A percentile compares a stretch with the other conserved stretches of the same genome.
These are phyloP conservation scores for Phrynocephalus vlangalii DNA, from an alignment of 2,797 vertebrate species.

Conservation along the genomic window DNA sequence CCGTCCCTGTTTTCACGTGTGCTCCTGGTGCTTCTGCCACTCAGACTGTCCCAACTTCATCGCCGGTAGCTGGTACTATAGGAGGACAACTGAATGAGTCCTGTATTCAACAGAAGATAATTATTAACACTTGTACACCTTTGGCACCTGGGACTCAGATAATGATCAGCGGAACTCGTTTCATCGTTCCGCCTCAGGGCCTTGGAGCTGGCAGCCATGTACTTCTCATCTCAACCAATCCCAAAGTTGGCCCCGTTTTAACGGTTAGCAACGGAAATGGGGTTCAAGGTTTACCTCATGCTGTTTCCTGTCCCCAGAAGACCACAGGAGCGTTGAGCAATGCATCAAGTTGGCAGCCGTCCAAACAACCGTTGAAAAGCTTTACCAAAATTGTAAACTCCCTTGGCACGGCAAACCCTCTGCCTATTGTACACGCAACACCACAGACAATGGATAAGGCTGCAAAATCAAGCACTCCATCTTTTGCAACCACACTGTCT, in stretches of 20 bases:
- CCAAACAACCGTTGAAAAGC: conserved; percentile 74
- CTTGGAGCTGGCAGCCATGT: conserved; percentile 93
- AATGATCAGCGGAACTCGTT: conserved; percentile 89
- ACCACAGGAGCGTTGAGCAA: conserved; percentile 65
- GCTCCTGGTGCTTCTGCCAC: conserved; percentile 46
- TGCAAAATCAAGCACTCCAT: conserved; percentile 71
- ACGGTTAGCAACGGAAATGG: conserved; percentile 69
- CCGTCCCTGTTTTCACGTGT: conserved; percentile 56
- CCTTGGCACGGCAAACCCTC: conserved; percentile 68
- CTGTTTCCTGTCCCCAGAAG: conserved; percentile 73
- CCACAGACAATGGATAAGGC: conserved; percentile 79
- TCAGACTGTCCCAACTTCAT: conserved; percentile 64
- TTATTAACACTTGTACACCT: conserved; percentile 91
- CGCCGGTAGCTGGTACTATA: conserved; percentile 63
- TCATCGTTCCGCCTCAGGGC: conserved; percentile 94
- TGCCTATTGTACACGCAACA: conserved; percentile 69
- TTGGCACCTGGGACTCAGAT: conserved; percentile 95
- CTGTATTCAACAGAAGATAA: conserved; percentile 89
- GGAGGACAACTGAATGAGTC: conserved; percentile 73
- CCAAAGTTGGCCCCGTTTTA: conserved; percentile 74
- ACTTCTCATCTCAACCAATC: conserved; percentile 87
- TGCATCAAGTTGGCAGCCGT: conserved; percentile 69
- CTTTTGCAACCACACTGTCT: conserved; percentile 68
- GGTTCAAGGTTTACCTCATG: conserved; percentile 65
- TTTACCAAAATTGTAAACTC: conserved; percentile 79